Evolutionary conservation across 1,140 invertebrate species (phyloP), one percentile per base, ranked within the genome.

Genomic region (Zaprionus kolodkinae): DNA sequence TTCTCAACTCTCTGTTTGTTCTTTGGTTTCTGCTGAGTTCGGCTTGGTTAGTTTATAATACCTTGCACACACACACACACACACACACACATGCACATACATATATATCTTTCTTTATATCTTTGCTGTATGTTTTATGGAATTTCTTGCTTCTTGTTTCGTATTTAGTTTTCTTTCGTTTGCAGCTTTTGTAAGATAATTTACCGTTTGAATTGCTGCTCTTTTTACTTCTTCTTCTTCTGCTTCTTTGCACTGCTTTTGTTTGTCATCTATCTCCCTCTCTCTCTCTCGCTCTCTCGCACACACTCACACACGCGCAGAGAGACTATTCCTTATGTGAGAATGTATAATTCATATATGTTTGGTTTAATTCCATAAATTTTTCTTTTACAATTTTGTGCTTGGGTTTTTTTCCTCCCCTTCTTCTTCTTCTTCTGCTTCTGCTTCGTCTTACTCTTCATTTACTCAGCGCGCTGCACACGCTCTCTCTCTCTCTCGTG

Each of bases 171-270:
- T 81, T 81, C 71, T 71, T 75, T 71, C 57, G 17, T 48, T 66
- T 72, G 56, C 61, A 66, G 84, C 84, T 81, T 88, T 88, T 88
- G 86, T 89, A 84, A 89, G 88, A 89, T 84, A 89, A 85, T 89
- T 88, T 88, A 88, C 85, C 81, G 85, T 88, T 88, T 81, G 78
- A 89, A 88, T 84, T 88, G 81, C 64, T 85, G 62, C 56, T 78
- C 57, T 70, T 59, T 59, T 72, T 3, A 9, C n/a, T 9, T 21
- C 40, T 1, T 43, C 40, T 15, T 43, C n/a, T 9, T 21, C 40
- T 1, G 15, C 40, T 15, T 43, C 35, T 66, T 55, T 67, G 35
- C 27, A 54, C n/a, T 74, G 62, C 61, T 69, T 76, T 78, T 78
- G 72, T 81, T 71, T 80, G 72, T 74, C 27, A 35, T 43, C 60